phyloP scores from a whole-genome alignment of 2,888 invertebrate species.

The Ophion obscuratus region DNA sequence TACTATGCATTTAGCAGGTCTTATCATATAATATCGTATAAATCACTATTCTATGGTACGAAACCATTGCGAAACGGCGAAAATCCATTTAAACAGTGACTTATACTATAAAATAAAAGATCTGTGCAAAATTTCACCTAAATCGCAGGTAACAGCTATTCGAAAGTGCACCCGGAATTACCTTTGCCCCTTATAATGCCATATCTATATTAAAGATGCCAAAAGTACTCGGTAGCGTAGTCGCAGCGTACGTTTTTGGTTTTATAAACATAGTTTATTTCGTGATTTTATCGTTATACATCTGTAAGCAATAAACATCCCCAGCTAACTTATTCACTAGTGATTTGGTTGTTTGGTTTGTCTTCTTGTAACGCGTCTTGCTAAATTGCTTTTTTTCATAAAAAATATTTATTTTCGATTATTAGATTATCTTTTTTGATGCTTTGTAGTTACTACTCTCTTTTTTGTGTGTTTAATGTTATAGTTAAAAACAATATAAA shows the following conservation, averaged over 20 bases:
- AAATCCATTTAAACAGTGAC: too few relatives aligned
- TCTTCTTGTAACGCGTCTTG: not conserved
- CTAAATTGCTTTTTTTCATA: not conserved
- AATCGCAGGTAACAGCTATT: too few relatives aligned
- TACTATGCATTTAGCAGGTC: too few relatives aligned
- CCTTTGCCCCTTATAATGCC: too few relatives aligned
- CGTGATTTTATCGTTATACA: not conserved
- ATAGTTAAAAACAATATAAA: constrained; percentile 1
- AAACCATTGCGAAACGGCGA: too few relatives aligned
- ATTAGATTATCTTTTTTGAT: not conserved
- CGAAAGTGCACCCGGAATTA: too few relatives aligned
- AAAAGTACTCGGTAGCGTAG: too few relatives aligned
- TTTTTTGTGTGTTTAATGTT: not conserved
- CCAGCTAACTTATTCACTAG: not conserved
- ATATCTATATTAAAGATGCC: too few relatives aligned
- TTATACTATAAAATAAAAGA: too few relatives aligned
- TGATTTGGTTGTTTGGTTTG: not conserved
- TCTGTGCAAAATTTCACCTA: too few relatives aligned
- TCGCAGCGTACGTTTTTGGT: not conserved
- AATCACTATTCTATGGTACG: too few relatives aligned
- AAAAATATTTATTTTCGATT: not conserved
- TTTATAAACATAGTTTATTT: constrained; percentile 8
- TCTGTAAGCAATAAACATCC: not conserved
- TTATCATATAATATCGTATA: too few relatives aligned
- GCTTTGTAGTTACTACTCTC: not conserved